Conservation (phyloP, 2,113 vertebrate genomes). For the Sapajus apella region DNA sequence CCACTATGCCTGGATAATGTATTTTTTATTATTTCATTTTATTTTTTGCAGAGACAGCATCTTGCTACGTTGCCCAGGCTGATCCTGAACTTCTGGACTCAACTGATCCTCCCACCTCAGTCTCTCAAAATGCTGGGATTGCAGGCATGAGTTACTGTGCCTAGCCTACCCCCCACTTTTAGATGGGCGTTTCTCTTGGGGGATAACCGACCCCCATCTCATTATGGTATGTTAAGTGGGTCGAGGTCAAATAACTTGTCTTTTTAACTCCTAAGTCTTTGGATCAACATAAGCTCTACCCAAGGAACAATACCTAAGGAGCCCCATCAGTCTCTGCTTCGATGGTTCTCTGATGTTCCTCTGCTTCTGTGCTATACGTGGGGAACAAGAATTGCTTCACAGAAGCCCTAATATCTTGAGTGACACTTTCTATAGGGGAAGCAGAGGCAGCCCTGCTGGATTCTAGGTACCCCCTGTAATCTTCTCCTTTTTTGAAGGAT, state of each 20-base stretch:
- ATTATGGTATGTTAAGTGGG: neutral
- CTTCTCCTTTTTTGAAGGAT: neutral
- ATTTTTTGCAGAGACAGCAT: too few species aligned
- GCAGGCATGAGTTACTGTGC: too few species aligned
- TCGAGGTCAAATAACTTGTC: neutral
- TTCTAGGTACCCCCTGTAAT: neutral
- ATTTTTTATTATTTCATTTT: too few species aligned
- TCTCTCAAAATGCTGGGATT: too few species aligned
- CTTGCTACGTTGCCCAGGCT: too few species aligned
- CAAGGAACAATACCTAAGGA: neutral
- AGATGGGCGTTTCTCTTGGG: neutral
- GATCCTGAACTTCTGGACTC: too few species aligned
- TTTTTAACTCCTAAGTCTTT: neutral
- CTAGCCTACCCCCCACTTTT: neutral
- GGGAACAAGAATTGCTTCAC: neutral
- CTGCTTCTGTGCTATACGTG: neutral
- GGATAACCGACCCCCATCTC: neutral
- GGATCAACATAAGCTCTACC: neutral
- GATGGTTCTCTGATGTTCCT: neutral
- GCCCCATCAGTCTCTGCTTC: neutral
- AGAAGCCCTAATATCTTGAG: neutral
- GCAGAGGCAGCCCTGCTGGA: too few species aligned
- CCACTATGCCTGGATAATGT: too few species aligned
- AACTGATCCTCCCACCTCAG: too few species aligned
- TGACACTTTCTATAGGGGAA: neutral